Evolutionary conservation across 2,797 vertebrate genomes (phyloP), one percentile per base, ranked within the genome.

Genomic region (Lepilemur septentrionalis): DNA sequence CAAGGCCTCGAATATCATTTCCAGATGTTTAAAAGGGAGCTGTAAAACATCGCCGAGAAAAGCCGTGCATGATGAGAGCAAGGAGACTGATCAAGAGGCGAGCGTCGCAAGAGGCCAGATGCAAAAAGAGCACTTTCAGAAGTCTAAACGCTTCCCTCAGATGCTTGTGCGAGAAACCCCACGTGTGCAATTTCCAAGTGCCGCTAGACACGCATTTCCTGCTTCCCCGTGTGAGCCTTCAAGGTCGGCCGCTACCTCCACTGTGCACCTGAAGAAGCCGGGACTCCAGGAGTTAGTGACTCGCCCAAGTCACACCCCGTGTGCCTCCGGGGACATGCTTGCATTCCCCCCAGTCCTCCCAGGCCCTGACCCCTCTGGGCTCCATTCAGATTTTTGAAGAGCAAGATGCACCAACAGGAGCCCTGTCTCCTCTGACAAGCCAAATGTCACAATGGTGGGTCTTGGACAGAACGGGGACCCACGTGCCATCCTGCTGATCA

Each of bases 151-250:
- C 63, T 89, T 14, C 0, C n/a, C 35, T 10, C 6, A 7, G 59
- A n/a, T 0, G 7, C 70, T 12, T 1, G 2, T 2, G 11, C 25
- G 0, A 2, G 2, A 23, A 73, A n/a, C 11, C 28, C 43, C 25
- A 1, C 0, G 35, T 0, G 1, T 9, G 1, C 1, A 0, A 9
- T 4, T 2, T 43, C 79, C 80, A 32, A n/a, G 52, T 0, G 13
- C 50, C 41, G 0, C 0, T 4, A 20, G 20, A 11, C 0, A 14
- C 0, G 7, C 0, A 0, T 22, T 30, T 15, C 30, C 43, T 30
- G 18, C n/a, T 59, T n/a, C 15, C 41, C 17, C 22, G 0, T 30
- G 57, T 0, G 3, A 13, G 69, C 65, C 41, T 81, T 65, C 38
- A 8, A 17, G 46, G 46, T 59, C 2, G 0, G 28, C 25, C 15